A percentile compares a stretch with the other conserved stretches of the same genome.
These are phyloP conservation scores for Heliothis subflexa DNA, from an alignment of 1,140 invertebrate species.

Conservation along the genomic window DNA sequence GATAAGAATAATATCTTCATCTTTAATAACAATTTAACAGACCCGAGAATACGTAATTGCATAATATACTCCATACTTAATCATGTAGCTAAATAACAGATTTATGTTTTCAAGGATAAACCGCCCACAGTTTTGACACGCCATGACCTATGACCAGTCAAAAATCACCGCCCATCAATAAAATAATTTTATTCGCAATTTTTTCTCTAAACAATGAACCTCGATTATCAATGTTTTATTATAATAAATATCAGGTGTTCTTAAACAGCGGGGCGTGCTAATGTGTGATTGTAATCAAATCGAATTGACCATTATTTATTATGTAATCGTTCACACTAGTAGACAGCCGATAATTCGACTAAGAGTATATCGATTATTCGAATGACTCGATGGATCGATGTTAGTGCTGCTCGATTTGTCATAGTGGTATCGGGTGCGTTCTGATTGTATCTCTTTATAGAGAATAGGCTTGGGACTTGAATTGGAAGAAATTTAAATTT, in stretches of 20 bases:
- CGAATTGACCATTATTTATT: constrained; percentile 45
- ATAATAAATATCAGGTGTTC: constrained; percentile 46
- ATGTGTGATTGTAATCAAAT: constrained; percentile 49
- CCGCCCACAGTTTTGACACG: constrained; percentile 38
- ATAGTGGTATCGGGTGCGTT: constrained; percentile 40
- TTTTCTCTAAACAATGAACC: constrained; percentile 30
- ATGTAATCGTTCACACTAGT: constrained; percentile 46
- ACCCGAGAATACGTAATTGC: constrained; percentile 6
- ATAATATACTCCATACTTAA: constrained; percentile 30
- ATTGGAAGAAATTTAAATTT: background rate
- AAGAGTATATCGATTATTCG: constrained; percentile 36
- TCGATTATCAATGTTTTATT: constrained; percentile 48
- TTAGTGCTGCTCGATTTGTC: constrained; percentile 54
- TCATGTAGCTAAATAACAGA: constrained; percentile 31
- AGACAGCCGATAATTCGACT: constrained; percentile 43
- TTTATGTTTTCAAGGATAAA: constrained; percentile 41
- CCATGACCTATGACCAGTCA: constrained; percentile 38
- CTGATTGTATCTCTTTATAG: constrained; percentile 30
- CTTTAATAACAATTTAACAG: background rate
- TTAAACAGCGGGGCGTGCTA: constrained; percentile 39
- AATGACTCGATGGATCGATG: constrained; percentile 48
- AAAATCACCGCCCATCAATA: constrained; percentile 42
- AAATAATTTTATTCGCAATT: constrained; percentile 23
- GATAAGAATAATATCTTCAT: constrained; percentile 28
- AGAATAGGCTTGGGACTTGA: constrained; percentile 6